Evolutionary conservation across 1,140 invertebrate species (phyloP), one percentile per base, ranked within the genome.

Genomic region (Eulimnadia texana): DNA sequence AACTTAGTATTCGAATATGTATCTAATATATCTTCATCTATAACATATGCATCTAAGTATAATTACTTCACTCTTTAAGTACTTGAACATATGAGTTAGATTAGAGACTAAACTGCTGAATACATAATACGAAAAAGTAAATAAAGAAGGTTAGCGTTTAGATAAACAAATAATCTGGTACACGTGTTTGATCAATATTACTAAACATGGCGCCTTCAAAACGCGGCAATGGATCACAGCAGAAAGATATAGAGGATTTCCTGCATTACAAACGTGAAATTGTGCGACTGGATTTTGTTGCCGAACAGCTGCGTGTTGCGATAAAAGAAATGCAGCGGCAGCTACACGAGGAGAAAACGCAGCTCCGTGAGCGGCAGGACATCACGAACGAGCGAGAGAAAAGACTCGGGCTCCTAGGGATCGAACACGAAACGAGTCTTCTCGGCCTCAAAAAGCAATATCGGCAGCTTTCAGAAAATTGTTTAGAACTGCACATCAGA

Each of bases 261-360:
- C 29, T 54, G n/a, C 50, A 52, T 33, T 52, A 53, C 60, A 61
- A 61, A 42, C 60, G 60, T 27, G 60, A 61, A 61, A 61, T 54
- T 27, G 28, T 61, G 24, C 49, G 60, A 52, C 53, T 61, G 50
- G 60, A 61, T 29, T 61, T 52, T 28, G 42, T 51, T 42, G 60
- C 60, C 27, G 50, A 61, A 33, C 50, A 54, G n/a, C 50, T 61
- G 16, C 60, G 29, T 2, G 11, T 28, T 3, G 24, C 60, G 19
- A n/a, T 13, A 22, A 10, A 20, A 33, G 23, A 58, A 20, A 58
- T 19, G 1, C 27, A 20, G 29, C 27, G 22, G 20, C 28, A 42
- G 28, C 23, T 25, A 58, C 9, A 58, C 3, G 55, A 58, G 22
- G 10, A 25, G 16, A 9, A 29, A 33, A 33, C 13, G 20, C 25